phyloP scores from a whole-genome alignment of 53 echinoderm and acorn worm species.

The Paelopatides confundens region DNA sequence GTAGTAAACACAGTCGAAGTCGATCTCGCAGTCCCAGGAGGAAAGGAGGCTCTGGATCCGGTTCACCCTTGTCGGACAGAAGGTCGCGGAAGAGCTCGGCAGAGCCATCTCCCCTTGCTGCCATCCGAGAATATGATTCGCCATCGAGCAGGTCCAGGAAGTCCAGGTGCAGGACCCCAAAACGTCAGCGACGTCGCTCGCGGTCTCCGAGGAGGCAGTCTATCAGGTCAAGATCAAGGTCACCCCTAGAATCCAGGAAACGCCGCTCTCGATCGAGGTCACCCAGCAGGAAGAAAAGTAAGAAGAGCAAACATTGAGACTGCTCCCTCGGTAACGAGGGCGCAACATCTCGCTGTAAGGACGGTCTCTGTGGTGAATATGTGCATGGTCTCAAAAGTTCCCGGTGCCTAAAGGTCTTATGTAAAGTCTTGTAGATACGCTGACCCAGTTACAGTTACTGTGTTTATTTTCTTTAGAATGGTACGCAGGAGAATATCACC shows the following conservation, averaged over 20 bases:
- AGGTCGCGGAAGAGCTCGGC: constrained; percentile 64
- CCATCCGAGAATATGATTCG: constrained; percentile 87
- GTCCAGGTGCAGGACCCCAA: constrained; percentile 76
- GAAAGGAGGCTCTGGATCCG: constrained; percentile 62
- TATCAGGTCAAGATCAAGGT: constrained; percentile 84
- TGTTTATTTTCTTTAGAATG: too few relatives aligned
- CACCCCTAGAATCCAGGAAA: constrained; percentile 53
- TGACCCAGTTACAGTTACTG: too few relatives aligned
- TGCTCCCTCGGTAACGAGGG: too few relatives aligned
- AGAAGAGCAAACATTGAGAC: constrained; percentile 75
- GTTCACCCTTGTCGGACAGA: constrained; percentile 72
- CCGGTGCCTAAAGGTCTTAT: too few relatives aligned
- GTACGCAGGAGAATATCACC: too few relatives aligned
- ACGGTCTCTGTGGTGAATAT: too few relatives aligned
- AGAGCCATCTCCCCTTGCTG: constrained; percentile 83
- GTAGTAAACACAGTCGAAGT: constrained; percentile 74
- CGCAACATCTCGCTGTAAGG: too few relatives aligned
- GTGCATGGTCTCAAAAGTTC: too few relatives aligned
- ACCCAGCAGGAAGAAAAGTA: constrained; percentile 71
- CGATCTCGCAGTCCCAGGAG: constrained; percentile 79
- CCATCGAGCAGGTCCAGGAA: constrained; percentile 73
- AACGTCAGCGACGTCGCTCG: constrained; percentile 58
- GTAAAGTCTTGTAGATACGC: too few relatives aligned
- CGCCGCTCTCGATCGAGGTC: constrained; percentile 78
- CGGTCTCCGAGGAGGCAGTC: constrained; percentile 73